Conservation (phyloP, 2,113 vertebrate genomes). For the Tachuris rubrigastra region DNA sequence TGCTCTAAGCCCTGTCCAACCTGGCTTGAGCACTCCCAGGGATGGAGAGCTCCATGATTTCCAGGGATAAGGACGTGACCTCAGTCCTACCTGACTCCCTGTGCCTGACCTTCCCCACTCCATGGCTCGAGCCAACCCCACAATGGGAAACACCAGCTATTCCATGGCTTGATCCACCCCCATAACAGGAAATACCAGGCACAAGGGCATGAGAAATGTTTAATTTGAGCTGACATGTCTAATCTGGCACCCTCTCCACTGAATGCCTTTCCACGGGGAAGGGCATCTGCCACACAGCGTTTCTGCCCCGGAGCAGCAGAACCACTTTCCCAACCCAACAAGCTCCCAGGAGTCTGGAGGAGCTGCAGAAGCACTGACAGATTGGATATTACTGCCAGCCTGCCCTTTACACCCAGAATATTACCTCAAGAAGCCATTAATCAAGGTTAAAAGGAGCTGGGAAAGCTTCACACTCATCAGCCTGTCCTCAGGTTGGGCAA, state of each 20-base stretch:
- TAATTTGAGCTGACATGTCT: not conserved
- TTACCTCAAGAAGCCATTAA: not conserved
- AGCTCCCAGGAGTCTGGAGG: not conserved
- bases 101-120: not conserved
- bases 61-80: not conserved
- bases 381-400: not conserved
- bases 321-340: not conserved
- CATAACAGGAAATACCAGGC: not conserved
- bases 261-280: not conserved
- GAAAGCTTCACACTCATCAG: not conserved
- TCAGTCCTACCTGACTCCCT: not conserved
- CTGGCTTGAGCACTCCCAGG: not conserved
- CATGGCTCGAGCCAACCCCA: accelerated
- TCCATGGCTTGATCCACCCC: accelerated
- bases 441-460: not conserved
- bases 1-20: not conserved
- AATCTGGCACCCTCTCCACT: not conserved
- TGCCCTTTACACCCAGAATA: not conserved
- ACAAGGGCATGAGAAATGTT: not conserved
- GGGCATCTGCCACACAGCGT: not conserved
- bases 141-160: not conserved
- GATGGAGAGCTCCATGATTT: not conserved
- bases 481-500: not conserved
- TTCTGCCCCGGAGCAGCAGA: not conserved
- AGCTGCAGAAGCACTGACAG: not conserved